Base-by-base conservation (phyloP, 2,113 vertebrate species). In the Brachirus orientalis region DNA sequence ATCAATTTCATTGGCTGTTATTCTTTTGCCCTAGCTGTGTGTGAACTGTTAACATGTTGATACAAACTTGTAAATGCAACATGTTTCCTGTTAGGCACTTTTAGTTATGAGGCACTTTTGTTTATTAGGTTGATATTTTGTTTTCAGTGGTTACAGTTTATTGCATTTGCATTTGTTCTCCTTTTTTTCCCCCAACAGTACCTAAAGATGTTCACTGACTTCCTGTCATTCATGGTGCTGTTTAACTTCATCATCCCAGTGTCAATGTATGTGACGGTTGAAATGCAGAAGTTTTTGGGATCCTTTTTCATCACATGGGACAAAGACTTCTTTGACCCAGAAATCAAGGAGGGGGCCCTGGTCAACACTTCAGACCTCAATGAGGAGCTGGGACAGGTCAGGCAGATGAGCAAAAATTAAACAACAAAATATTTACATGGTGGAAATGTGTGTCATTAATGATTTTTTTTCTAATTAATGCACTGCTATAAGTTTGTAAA, bases 211-310 rank as follows among this genome's bases (percentile, higher is more conserved):
- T 99, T 99, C 93, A 98, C 96, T 0, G 97, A 99, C 80, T 99
- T 99, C 91, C 92, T 99, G 54, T 98, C 98, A 0, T 99, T 98
- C 84, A 98, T 99, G 98, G 98, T 99, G 76, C 95, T 99, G 6
- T 99, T 99, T 94, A 99, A 99, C 87, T 99, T 98, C 67, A 98
- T 99, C 81, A 99, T 99, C 89, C 98, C 98, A 0, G 96, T 99
- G 63, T 99, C 98, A 88, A 99, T 99, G 97, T 99, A 99, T 0
- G 98, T 99, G 69, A 99, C 98, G 0, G 98, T 99, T 43, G 98
- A 99, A 92, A 99, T 99, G 97, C 98, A 99, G 74, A 99, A 99
- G 88, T 99, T 99, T 90, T 82, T 99, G 81, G 98, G 98, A 35
- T 99, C 98, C 28, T 98, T 97, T 87, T 99, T 99, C 89, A 99